A percentile compares a stretch with the other conserved stretches of the same genome.
Evolutionary conservation across 2,888 invertebrate species (phyloP).

Genomic region (Scaptomyza cyrtandrae): DNA sequence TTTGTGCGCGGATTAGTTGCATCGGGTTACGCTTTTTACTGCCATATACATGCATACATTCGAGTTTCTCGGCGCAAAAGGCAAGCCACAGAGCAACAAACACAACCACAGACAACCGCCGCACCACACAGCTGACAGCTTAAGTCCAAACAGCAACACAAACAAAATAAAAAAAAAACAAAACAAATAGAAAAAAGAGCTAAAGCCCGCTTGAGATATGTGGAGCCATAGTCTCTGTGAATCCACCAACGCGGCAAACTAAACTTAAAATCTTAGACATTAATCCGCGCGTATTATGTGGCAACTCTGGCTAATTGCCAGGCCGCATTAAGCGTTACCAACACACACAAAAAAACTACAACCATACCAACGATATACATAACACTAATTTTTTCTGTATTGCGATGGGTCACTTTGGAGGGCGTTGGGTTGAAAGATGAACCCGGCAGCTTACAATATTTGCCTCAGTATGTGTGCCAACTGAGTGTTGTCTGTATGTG

Average conservation of each 20-base stretch:
- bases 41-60: slow-evolving; percentile 19
- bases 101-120: slow-evolving; percentile 27
- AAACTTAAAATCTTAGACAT: slow-evolving; percentile 82
- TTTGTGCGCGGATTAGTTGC: slow-evolving; percentile 52
- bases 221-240: slow-evolving; percentile 6
- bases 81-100: slow-evolving; percentile 55
- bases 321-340: slow-evolving; percentile 72
- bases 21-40: slow-evolving; percentile 50
- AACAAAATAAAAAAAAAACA: not conserved
- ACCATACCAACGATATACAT: slow-evolving; percentile 3
- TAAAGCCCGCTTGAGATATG: slow-evolving; percentile 50
- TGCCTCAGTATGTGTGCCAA: slow-evolving; percentile 49
- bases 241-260: slow-evolving; percentile 47
- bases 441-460: slow-evolving; percentile 20
- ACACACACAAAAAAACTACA: slow-evolving; percentile 16
- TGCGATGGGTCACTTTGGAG: slow-evolving; percentile 37
- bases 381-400: slow-evolving; percentile 36
- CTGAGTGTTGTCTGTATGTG: slow-evolving; percentile 37
- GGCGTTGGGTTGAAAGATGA: slow-evolving; percentile 4
- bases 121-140: slow-evolving; percentile 62
- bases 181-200: slow-evolving; percentile 2
- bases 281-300: slow-evolving; percentile 83
- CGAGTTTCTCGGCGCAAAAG: slow-evolving; percentile 52
- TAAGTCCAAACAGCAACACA: slow-evolving; percentile 62
- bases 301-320: slow-evolving; percentile 83